Base-by-base conservation (phyloP, 2,113 vertebrate species). In the Boulengeromyrus knoepffleri region DNA sequence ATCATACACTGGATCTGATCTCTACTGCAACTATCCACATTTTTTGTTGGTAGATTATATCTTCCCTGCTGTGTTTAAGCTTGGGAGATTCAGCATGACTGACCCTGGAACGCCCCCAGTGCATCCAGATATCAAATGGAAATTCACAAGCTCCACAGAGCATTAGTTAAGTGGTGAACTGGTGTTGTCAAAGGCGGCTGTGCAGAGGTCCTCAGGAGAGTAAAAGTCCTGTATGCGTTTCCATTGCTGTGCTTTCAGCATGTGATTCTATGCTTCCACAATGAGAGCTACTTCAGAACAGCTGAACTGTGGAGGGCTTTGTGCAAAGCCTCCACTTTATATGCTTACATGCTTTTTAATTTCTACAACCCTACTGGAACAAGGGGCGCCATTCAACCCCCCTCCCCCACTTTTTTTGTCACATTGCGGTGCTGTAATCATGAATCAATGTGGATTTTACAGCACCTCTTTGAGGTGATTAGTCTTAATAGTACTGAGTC, bases 351-450 rank as follows among this genome's bases (percentile, higher is more conserved):
- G 45, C 83, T 6, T 85, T 80, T 49, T 85, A 27, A 49, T 49
- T 85, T 85, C 83, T 85, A 46, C 83, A 85, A 85, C 24, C 83
- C 83, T 49, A 42, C 84, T 15, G 24, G n/a, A 49, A 86, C 84
- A 86, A 86, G 84, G n/a, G 47, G 46, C 12, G 0, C 84, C 45
- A 86, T 86, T 86, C 45, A 86, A n/a, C 3, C 17, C 45, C 46
- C 50, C 15, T 1, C 15, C 50, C 50, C 50, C 50, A 21, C 19
- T 21, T 31, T 27, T 45, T 85, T 49, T n/a, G 9, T 85, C 45
- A 85, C 42, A 12, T 27, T 27, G 47, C 3, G 5, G 19, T 27
- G n/a, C 12, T n/a, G 46, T 15, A 86, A 50, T 49, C 47, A 17
- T 24, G 10, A 86, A 47, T 49, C 74, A 80, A 80, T 42, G 74